A percentile compares a stretch with the other conserved stretches of the same genome.
phyloP scores from a whole-genome alignment of 2,113 vertebrate species.

The Todiramphus saurophagus region DNA sequence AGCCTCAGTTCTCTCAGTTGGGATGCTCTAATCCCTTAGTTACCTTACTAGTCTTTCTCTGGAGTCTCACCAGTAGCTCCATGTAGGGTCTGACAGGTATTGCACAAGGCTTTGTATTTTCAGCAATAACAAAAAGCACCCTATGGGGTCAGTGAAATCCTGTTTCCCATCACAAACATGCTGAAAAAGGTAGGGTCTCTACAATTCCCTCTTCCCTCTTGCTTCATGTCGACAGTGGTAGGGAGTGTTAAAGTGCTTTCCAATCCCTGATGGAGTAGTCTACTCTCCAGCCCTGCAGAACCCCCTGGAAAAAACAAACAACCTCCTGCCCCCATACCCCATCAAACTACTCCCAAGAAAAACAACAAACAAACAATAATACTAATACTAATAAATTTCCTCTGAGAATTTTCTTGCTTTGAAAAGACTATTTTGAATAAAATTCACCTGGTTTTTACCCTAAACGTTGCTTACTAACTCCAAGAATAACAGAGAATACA shows the following conservation, averaged over 20 bases:
- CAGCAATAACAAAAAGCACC: background rate
- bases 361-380: background rate
- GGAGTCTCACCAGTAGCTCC: background rate
- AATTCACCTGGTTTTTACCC: background rate
- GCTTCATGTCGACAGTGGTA: background rate
- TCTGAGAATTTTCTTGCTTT: background rate
- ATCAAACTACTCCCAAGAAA: background rate
- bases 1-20: background rate
- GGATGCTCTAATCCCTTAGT: background rate
- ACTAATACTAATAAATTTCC: no score
- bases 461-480: background rate
- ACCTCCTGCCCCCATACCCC: fast-evolving
- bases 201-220: background rate
- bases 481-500: background rate
- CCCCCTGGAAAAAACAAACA: background rate
- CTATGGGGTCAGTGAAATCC: background rate
- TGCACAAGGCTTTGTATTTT: background rate
- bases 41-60: background rate
- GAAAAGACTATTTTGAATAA: background rate
- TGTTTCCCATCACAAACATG: background rate
- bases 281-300: background rate
- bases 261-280: background rate
- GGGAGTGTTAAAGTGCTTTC: background rate
- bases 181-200: background rate
- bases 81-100: background rate